Evolutionary conservation across 2,888 invertebrate species (phyloP), one percentile per base, ranked within the genome.

Genomic region (Steromphala cineraria): DNA sequence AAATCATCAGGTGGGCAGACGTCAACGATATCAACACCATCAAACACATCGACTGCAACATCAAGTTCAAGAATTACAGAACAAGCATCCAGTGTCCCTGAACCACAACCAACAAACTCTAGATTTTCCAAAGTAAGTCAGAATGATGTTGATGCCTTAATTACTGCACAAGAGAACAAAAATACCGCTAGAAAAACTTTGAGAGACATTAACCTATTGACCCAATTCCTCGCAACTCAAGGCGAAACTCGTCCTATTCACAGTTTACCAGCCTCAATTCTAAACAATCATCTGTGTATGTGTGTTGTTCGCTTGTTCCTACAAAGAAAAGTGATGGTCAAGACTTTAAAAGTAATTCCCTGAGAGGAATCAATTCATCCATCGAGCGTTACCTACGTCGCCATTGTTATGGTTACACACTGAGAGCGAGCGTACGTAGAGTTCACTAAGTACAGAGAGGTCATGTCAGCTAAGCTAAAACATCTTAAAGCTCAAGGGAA

Each of bases 381-480:
- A 71, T 52, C 40, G 74, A 79, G 21, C 28, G 78, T 15, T 7
- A 55, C 13, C 52, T 79, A 3, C 46, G 71, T 53, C 13, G 36
- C 21, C 53, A 74, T 21, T 53, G 74, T 21, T 79, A 74, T 53
- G 36, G 56, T 19, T 79, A 19, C 7, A 53, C 56, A 15, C 36
- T 74, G 53, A 31, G 17, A 31, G 24, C 28, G 19, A 75, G 75
- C 52, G 71, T 62, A 31, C 40, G 71, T 62, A n/a, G 40, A 62
- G 40, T 80, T 55, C 62, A 62, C 67, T 13, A 31, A 28, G 24
- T n/a, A 74, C 36, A 53, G 40, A 7, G 36, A 75, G 13, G 67
- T 76, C 15, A 17, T 80, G 36, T 56, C 28, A 67, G 28, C 28
- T 17, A 80, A 78, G 62, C 78, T 78, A 52, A 77, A 67, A 53